These are phyloP conservation scores for Hippocampus barbouri DNA, from an alignment of 2,113 vertebrate species.

Conservation along the genomic window DNA sequence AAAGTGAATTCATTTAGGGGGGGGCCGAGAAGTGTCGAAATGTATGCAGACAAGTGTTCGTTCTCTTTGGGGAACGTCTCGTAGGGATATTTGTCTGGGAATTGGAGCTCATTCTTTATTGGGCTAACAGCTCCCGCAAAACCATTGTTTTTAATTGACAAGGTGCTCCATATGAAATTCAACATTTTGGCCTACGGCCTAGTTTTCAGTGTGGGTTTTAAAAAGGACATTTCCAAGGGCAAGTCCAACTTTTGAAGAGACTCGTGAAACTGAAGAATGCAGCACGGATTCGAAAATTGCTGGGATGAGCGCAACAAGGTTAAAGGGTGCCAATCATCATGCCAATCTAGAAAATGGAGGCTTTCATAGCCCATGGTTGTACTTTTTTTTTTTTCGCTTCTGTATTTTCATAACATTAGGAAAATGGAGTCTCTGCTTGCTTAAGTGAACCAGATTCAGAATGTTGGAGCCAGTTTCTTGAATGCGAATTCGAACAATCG, in stretches of 20 bases:
- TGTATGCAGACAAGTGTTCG: constrained; percentile 67
- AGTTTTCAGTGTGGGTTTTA: constrained; percentile 63
- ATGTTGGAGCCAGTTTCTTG: not conserved
- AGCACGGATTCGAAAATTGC: constrained; percentile 37
- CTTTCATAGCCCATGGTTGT: not conserved
- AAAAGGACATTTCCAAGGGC: constrained; percentile 76
- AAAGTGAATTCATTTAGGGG: constrained; percentile 53
- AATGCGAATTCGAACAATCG: not conserved
- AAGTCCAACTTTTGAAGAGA: constrained; percentile 66
- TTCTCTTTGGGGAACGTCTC: constrained; percentile 70
- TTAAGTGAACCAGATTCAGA: not conserved
- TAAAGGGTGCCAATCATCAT: constrained; percentile 41
- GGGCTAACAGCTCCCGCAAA: constrained; percentile 60
- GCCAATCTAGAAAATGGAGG: constrained; percentile 13
- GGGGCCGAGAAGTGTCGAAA: constrained; percentile 55
- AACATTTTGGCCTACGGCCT: constrained; percentile 72
- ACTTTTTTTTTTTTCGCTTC: not conserved
- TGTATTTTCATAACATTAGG: not conserved
- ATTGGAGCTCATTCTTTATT: constrained; percentile 67
- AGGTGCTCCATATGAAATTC: constrained; percentile 74
- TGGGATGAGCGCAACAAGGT: constrained; percentile 48
- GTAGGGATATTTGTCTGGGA: constrained; percentile 65
- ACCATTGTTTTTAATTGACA: constrained; percentile 77
- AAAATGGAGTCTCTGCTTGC: not conserved
- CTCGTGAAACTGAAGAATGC: constrained; percentile 37